Evolutionary conservation across 30 jellyfish, hydroid and myxozoan species (phyloP), one percentile per base, ranked within the genome.

Genomic region (Chrysaora quinquecirrha): DNA sequence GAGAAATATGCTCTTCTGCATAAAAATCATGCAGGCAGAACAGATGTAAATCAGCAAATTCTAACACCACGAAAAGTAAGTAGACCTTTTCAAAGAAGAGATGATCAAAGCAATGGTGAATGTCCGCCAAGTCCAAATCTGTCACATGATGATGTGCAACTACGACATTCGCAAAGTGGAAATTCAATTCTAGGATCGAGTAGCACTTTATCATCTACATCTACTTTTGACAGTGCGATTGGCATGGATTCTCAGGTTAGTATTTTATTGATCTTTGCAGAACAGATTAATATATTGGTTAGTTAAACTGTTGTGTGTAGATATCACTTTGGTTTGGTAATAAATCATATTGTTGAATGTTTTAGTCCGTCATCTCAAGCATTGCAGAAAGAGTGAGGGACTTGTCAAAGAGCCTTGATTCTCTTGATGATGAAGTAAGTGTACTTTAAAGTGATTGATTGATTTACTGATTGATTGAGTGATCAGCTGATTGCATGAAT

Each of bases 391-490:
- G 64, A 31, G 73, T 73, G 30, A 75, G 73, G 9, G 73, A 54
- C 12, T n/a, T 69, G 11, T 54, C 62, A 46, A 67, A 71, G 28
- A 82, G 92, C 63, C 60, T 81, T 6, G 85, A 82, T 49, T 82
- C 92, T 9, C 64, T 82, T 38, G 92, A 69, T 68, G 92, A 82
- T 70, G 92, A 82, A 63, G 92, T 82, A 18, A 16, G 88, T 3
- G n/a, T n/a, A n/a, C n/a, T n/a, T n/a, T n/a, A n/a, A n/a, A n/a
- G n/a, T n/a, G n/a, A n/a, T n/a, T n/a, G n/a, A n/a, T n/a, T n/a
- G n/a, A n/a, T n/a, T n/a, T n/a, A n/a, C n/a, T n/a, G n/a, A n/a
- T n/a, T n/a, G n/a, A n/a, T n/a, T n/a, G n/a, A n/a, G n/a, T n/a
- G n/a, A n/a, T n/a, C n/a, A n/a, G n/a, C n/a, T n/a, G n/a, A n/a